Base-by-base conservation (phyloP, 2,113 vertebrate species). In the Mobula hypostoma region DNA sequence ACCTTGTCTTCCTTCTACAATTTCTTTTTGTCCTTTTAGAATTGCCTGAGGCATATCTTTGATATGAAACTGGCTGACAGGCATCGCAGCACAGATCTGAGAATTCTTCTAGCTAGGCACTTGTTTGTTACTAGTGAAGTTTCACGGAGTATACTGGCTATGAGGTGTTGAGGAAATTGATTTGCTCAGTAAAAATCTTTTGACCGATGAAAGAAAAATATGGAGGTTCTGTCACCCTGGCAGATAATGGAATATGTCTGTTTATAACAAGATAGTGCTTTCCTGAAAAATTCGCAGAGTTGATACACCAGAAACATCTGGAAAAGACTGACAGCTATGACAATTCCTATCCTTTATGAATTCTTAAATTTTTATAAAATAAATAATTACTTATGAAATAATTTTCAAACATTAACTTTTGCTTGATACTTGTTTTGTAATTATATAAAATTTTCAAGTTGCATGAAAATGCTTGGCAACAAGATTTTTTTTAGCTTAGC, bases 21-120 rank as follows among this genome's bases (percentile, higher is more conserved):
- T 88, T 88, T 88, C 56, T 63, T 36, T 66, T n/a, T 66, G 61
- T 88, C 63, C 61, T 36, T n/a, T 66, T 88, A 66, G 85, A 88
- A n/a, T 5, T 66, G 85, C 85, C 63, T 61, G 15, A 88, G 85
- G 85, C 85, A 88, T 88, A 9, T 63, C n/a, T 29, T n/a, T 63
- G 29, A 12, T 29, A 63, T 88, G 56, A 66, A 88, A 88, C 58
- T 63, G 58, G 24, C 58, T 88, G 85, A 88, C 85, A 61, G 36
- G 12, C 32, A 63, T 88, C 27, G 21, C 85, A 66, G 40, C 14
- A 7, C 58, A n/a, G 56, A 88, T 48, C 85, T 88, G 24, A 88
- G 29, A 88, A 66, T 12, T 63, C 63, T 88, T 63, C 56, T 63
- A 21, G 85, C 12, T 58, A 66, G 85, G 58, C 85, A 88, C 29